Base-by-base conservation (phyloP, 2,797 vertebrate species). In the Halcyon leucocephala region DNA sequence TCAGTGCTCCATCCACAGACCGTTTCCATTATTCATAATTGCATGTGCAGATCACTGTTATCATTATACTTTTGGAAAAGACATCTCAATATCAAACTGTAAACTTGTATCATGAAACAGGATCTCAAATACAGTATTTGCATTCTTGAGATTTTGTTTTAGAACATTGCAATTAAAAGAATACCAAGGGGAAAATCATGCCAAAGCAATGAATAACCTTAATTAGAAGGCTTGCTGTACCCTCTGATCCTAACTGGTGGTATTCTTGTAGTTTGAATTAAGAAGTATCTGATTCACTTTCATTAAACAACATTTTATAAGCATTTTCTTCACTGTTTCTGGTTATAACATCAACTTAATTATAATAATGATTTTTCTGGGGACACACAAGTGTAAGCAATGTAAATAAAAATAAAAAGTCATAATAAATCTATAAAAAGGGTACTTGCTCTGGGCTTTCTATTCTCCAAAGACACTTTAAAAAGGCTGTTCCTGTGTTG, bases 141-240 rank as follows among this genome's bases (percentile, higher is more conserved):
- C 70, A n/a, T 71, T 92, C 58, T 46, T 73, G 26, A 89, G 44
- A 78, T 86, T 51, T 93, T 91, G 78, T 58, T 70, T 41, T 62
- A 74, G 57, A 86, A 71, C 52, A 65, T 31, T 7, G 1, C 71
- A 76, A 93, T 72, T 85, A 79, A 82, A 65, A 92, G 92, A 95
- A 52, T 64, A 92, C 44, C 80, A 95, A 95, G 69, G 22, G 39
- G 86, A 97, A 78, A 81, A 66, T 54, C 44, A n/a, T 44, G 33
- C 94, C 71, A 88, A 95, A 95, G 42, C 57, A 93, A 66, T 82
- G 90, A 97, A 91, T 71, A 74, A 81, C 83, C 91, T 87, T 95
- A 93, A 92, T 86, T 95, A 94, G 93, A 96, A 37, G 21, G 49
- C 14, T 87, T 89, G 92, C 86, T 78, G 35, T 48, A 61, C 28